phyloP scores from a whole-genome alignment of 23 tunicate species.

The Halocynthia roretzi region DNA sequence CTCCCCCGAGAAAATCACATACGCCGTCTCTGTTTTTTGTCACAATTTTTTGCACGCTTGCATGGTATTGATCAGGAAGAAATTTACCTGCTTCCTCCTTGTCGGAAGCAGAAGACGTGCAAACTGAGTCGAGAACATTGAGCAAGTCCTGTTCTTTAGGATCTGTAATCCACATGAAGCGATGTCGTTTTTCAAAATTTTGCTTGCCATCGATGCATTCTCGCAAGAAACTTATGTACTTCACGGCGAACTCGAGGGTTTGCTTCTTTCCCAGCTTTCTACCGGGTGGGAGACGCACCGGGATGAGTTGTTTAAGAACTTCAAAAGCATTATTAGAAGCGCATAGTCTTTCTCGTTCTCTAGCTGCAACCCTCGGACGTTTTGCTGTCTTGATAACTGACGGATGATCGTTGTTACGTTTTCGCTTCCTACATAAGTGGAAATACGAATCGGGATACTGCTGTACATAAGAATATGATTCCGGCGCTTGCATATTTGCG shows the following conservation, averaged over 20 bases:
- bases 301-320: background rate
- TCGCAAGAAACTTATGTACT: constrained; percentile 1
- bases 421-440: no score
- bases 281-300: constrained; percentile 10
- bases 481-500: no score
- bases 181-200: constrained; percentile 6
- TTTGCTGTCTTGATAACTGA: no score
- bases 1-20: no score
- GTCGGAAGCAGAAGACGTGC: no score
- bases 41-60: no score
- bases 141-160: constrained; percentile 19
- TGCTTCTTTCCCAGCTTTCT: constrained; percentile 16
- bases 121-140: constrained; percentile 6
- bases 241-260: constrained; percentile 2
- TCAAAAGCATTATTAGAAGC: constrained; percentile 2
- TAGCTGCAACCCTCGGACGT: background rate
- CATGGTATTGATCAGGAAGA: no score
- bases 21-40: no score
- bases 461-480: no score
- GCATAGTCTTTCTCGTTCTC: background rate
- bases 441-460: no score
- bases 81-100: no score
- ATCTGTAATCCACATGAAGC: constrained; percentile 20
- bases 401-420: no score
- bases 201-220: constrained; percentile 8